Conservation (phyloP, 2,113 vertebrate genomes). For the Anhinga anhinga region DNA sequence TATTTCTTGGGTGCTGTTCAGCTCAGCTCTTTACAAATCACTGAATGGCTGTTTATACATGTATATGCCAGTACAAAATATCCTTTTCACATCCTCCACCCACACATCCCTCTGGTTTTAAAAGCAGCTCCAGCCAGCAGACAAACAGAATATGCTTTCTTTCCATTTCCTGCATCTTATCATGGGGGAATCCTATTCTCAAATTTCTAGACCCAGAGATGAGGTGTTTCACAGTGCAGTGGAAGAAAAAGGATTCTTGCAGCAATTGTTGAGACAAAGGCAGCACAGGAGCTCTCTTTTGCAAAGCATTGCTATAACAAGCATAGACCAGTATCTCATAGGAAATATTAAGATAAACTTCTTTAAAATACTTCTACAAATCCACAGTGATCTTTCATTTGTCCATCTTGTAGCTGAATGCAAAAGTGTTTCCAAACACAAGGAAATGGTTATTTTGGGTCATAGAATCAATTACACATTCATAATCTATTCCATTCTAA, state of each 20-base stretch:
- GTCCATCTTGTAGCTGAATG: neutral
- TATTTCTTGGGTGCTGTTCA: neutral
- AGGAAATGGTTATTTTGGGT: neutral
- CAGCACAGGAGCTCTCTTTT: neutral
- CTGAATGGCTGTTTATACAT: neutral
- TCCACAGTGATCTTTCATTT: neutral
- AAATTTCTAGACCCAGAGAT: neutral
- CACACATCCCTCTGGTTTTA: neutral
- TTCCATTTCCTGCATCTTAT: neutral
- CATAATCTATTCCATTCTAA: neutral
- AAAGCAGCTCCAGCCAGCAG: neutral
- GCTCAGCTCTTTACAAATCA: neutral
- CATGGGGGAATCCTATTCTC: neutral
- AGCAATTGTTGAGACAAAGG: neutral
- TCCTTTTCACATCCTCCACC: slow-evolving; percentile 6
- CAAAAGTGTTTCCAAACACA: neutral
- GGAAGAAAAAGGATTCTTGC: neutral
- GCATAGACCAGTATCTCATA: neutral
- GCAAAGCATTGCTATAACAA: neutral
- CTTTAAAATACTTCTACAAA: neutral
- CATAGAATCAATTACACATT: neutral
- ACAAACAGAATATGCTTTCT: neutral
- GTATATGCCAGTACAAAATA: slow-evolving; percentile 1
- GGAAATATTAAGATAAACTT: neutral
- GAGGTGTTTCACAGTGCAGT: fast-evolving